A percentile compares a stretch with the other conserved stretches of the same genome.
phyloP scores from a whole-genome alignment of 2,888 invertebrate genomes.

The Neria commutata region DNA sequence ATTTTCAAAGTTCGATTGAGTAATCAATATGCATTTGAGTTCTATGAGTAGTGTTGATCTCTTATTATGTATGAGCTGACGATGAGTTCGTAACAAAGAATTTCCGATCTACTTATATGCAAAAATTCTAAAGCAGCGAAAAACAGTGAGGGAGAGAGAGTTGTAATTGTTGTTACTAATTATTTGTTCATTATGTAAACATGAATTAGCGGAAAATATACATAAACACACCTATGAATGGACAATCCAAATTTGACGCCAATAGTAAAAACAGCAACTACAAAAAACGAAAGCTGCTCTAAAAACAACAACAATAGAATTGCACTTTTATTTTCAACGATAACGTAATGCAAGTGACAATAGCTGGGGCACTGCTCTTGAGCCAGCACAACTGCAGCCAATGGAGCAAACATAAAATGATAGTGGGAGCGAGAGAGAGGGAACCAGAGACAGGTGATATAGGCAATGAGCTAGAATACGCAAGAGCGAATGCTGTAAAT shows the following conservation, averaged over 20 bases:
- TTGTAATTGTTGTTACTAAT: too few relatives aligned
- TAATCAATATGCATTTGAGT: too few relatives aligned
- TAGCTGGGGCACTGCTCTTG: background rate
- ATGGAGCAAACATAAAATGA: too few relatives aligned
- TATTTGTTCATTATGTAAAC: background rate
- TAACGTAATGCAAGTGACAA: background rate
- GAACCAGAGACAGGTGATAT: background rate
- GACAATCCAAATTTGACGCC: too few relatives aligned
- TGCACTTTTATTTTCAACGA: constrained; percentile 11
- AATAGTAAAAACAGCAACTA: background rate
- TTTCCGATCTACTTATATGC: background rate
- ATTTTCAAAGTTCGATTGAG: too few relatives aligned
- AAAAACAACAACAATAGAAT: background rate
- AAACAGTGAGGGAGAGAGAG: too few relatives aligned
- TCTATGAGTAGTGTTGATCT: too few relatives aligned
- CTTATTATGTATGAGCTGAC: too few relatives aligned
- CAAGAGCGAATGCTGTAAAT: background rate
- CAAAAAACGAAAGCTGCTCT: too few relatives aligned
- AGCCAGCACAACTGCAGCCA: background rate
- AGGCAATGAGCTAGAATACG: background rate
- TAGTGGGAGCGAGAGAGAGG: background rate
- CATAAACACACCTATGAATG: background rate
- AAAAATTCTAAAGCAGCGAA: background rate
- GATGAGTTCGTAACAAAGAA: too few relatives aligned
- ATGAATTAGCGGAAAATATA: background rate